A percentile compares a stretch with the other conserved stretches of the same genome.
These are phyloP conservation scores for Bombus sibiricus DNA, from an alignment of 1,140 invertebrate species.

Conservation along the genomic window DNA sequence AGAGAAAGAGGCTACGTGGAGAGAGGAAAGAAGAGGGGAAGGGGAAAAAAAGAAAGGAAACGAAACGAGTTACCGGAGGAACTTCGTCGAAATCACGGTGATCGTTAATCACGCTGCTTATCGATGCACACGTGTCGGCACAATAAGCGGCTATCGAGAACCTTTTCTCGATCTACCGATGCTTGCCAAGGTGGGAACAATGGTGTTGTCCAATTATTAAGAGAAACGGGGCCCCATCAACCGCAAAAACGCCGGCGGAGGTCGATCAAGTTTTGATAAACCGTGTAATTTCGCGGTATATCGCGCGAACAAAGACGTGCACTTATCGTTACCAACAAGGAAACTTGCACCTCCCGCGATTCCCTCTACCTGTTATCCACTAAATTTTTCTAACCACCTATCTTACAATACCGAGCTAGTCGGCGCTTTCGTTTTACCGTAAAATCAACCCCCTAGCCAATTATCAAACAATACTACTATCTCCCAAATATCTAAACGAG, in stretches of 20 bases:
- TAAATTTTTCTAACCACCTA: constrained; percentile 4
- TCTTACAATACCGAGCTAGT: not conserved
- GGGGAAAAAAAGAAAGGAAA: not conserved
- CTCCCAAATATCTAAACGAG: too few species aligned
- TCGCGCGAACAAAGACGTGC: constrained; percentile 55
- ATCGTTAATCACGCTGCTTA: constrained; percentile 54
- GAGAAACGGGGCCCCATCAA: constrained; percentile 49
- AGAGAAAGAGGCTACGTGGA: not conserved
- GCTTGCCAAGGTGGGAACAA: constrained; percentile 53
- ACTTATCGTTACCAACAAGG: constrained; percentile 52
- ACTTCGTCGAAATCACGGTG: constrained; percentile 52
- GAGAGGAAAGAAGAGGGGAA: not conserved
- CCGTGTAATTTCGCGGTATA: constrained; percentile 55
- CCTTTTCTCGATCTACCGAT: constrained; percentile 54
- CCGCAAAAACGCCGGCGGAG: constrained; percentile 49
- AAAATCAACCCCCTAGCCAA: too few species aligned
- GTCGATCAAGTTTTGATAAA: constrained; percentile 60
- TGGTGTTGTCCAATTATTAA: constrained; percentile 60
- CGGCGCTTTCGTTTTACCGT: too few species aligned
- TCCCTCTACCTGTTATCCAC: constrained; percentile 30
- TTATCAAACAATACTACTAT: too few species aligned
- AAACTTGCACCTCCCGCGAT: constrained; percentile 46
- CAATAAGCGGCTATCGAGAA: constrained; percentile 48
- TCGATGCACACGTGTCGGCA: constrained; percentile 55
- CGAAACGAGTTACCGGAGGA: constrained; percentile 15